Evolutionary conservation across 2,797 vertebrate genomes (phyloP).

Genomic region (Alfaro cultratus): DNA sequence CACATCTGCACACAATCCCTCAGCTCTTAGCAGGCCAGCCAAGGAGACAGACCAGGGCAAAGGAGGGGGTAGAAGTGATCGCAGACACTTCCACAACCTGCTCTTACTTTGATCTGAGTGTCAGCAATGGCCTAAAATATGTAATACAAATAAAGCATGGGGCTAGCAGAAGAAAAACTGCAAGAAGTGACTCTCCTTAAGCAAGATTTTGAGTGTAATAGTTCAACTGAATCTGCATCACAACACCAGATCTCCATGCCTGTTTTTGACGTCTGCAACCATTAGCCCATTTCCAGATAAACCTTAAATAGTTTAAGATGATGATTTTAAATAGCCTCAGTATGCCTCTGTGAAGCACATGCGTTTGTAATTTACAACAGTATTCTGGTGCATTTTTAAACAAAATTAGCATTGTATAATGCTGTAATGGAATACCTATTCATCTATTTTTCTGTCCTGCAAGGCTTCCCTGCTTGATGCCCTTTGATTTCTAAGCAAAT

Average conservation of each 20-base stretch:
- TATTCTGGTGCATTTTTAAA: not conserved
- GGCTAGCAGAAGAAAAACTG: constrained; percentile 20
- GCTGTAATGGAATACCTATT: not conserved
- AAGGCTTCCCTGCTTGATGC: constrained; percentile 4
- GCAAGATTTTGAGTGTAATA: constrained; percentile 9
- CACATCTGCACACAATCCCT: constrained; percentile 85
- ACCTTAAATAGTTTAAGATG: not conserved
- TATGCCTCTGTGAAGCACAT: not conserved
- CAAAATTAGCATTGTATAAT: not conserved
- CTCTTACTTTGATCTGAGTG: constrained; percentile 37
- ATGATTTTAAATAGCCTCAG: not conserved
- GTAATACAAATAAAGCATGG: not conserved
- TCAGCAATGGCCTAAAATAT: constrained; percentile 21
- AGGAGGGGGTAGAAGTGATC: constrained; percentile 54
- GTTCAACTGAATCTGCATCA: constrained; percentile 7
- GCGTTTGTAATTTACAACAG: not conserved
- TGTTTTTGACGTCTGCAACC: not conserved
- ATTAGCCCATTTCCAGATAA: not conserved
- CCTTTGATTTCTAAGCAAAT: constrained; percentile 36
- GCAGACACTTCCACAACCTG: constrained; percentile 67
- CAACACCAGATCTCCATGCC: not conserved
- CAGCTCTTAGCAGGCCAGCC: constrained; percentile 68
- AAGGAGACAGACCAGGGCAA: constrained; percentile 60
- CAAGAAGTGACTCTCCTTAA: not conserved
- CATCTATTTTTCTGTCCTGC: constrained; percentile 22